phyloP scores from a whole-genome alignment of 2,797 vertebrate species.

The Enteromius trimaculatus region DNA sequence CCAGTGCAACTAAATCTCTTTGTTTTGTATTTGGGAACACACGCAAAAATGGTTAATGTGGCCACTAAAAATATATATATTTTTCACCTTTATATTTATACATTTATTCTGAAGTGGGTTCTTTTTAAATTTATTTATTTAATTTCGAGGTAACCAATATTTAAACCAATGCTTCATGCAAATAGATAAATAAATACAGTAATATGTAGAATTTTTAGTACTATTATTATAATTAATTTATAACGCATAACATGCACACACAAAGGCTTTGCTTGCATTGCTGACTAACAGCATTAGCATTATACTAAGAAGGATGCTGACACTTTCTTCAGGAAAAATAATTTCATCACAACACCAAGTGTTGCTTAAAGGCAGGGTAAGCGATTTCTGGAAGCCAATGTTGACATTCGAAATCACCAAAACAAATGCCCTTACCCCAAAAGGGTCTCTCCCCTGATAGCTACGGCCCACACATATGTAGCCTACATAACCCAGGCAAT shows the following conservation, averaged over 20 bases:
- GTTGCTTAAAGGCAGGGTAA: neutral
- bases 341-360: neutral
- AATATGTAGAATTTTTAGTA: neutral
- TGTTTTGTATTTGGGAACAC: neutral
- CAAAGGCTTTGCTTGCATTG: neutral
- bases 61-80: too few species aligned
- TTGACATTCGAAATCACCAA: too few species aligned
- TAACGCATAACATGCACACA: neutral
- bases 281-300: neutral
- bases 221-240: too few species aligned
- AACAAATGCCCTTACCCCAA: too few species aligned
- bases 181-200: neutral
- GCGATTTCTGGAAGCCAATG: too few species aligned
- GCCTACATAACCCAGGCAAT: too few species aligned
- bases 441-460: too few species aligned
- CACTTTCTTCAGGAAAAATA: neutral
- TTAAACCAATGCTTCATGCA: neutral
- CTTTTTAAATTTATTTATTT: too few species aligned
- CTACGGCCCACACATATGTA: too few species aligned
- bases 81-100: neutral
- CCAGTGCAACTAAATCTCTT: conserved; percentile 4
- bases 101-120: neutral
- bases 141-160: too few species aligned
- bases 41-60: neutral
- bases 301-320: neutral